A percentile compares a stretch with the other conserved stretches of the same genome.
phyloP scores from a whole-genome alignment of 2,888 invertebrate genomes.

The Zaprionus lineosus region DNA sequence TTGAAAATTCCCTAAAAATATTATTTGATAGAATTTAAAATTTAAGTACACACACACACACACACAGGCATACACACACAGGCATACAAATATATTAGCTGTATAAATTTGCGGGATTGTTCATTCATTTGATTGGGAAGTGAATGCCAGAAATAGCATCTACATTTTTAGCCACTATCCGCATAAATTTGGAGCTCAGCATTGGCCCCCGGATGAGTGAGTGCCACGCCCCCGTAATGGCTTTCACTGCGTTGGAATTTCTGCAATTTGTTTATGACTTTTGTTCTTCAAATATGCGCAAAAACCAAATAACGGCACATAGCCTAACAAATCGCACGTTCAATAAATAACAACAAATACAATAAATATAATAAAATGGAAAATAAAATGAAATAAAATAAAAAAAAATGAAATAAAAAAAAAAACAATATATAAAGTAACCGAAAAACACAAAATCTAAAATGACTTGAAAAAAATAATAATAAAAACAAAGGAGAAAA shows the following conservation, averaged over 20 bases:
- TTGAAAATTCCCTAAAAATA: too few relatives aligned
- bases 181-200: conserved; percentile 24
- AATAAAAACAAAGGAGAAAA: conserved; percentile 6
- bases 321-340: conserved; percentile 23
- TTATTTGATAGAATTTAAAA: too few relatives aligned
- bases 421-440: conserved; percentile 8
- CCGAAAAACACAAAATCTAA: conserved; percentile 25
- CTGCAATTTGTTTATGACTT: conserved; percentile 35
- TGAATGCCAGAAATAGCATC: conserved; percentile 13
- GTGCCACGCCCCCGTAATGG: conserved; percentile 17
- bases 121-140: conserved; percentile 4
- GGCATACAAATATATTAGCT: too few relatives aligned
- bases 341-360: conserved; percentile 32
- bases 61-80: too few relatives aligned
- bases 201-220: conserved; percentile 10
- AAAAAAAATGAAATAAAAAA: conserved; percentile 14
- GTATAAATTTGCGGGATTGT: too few relatives aligned
- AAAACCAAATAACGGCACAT: conserved; percentile 26
- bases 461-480: conserved; percentile 11
- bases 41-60: too few relatives aligned
- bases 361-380: conserved; percentile 17
- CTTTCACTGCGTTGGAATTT: conserved; percentile 43
- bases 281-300: conserved; percentile 37
- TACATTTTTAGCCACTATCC: conserved; percentile 15
- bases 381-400: conserved; percentile 20